These are phyloP conservation scores for Xenopus tropicalis DNA, from an alignment of 2,113 vertebrate species.

Conservation along the genomic window DNA sequence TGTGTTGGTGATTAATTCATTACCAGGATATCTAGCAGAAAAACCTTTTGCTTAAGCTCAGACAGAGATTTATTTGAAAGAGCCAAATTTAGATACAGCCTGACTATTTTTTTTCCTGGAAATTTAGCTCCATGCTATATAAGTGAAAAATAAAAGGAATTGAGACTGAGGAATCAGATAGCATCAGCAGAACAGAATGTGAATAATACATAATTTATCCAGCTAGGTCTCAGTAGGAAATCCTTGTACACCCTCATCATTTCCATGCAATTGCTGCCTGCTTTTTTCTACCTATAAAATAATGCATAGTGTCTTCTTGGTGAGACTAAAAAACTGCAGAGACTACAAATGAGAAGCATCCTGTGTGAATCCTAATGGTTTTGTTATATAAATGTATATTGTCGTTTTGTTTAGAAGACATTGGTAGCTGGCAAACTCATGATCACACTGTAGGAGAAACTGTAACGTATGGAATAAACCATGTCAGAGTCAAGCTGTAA, in stretches of 20 bases:
- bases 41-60: too few relatives aligned
- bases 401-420: background rate
- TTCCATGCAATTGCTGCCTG: slow-evolving; percentile 48
- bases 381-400: background rate
- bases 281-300: slow-evolving; percentile 25
- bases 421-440: too few relatives aligned
- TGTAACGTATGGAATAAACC: background rate
- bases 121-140: slow-evolving; percentile 55
- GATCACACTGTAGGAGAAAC: background rate
- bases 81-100: background rate
- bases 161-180: slow-evolving; percentile 54
- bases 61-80: background rate
- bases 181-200: slow-evolving; percentile 55
- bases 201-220: slow-evolving; percentile 64
- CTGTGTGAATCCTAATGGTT: background rate
- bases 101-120: slow-evolving; percentile 15
- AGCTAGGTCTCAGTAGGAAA: slow-evolving; percentile 53
- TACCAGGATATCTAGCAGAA: background rate
- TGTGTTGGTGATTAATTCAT: background rate
- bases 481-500: background rate
- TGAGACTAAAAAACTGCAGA: background rate
- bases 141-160: slow-evolving; percentile 60
- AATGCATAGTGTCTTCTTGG: background rate
- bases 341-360: background rate
- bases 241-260: slow-evolving; percentile 48